Percentiles rank a stretch among this genome's conserved stretches.
Conservation (phyloP, 2,888 invertebrate genomes). For the Syrphus vitripennis region DNA sequence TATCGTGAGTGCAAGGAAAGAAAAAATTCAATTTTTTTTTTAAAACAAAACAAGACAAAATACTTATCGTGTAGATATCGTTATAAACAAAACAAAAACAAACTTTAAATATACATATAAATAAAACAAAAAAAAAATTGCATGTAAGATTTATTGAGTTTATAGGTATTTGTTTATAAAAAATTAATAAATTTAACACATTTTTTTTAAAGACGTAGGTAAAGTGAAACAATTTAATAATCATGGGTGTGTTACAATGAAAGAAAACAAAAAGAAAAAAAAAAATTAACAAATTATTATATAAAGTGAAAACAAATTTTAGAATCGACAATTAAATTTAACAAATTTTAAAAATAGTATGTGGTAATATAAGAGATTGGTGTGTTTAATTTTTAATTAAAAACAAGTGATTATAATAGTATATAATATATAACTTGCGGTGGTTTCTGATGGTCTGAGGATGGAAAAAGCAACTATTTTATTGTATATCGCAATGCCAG, state of each 20-base stretch:
- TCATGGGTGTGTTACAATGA: conserved; percentile 67
- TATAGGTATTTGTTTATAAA: conserved; percentile 48
- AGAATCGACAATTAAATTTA: conserved; percentile 51
- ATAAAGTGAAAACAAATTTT: conserved; percentile 54
- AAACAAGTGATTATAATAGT: conserved; percentile 29
- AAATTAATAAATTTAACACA: conserved; percentile 30
- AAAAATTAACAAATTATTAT: conserved; percentile 17
- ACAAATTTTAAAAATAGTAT: conserved; percentile 42
- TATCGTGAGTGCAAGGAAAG: conserved; percentile 43
- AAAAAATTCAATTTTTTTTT: conserved; percentile 20
- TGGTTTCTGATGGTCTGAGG: conserved; percentile 48
- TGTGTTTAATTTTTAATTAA: conserved; percentile 25
- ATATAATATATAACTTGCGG: conserved; percentile 30
- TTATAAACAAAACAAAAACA: conserved; percentile 43
- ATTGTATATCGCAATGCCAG: conserved; percentile 68
- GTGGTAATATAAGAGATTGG: conserved; percentile 24
- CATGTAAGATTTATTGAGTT: conserved; percentile 61
- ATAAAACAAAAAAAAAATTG: conserved; percentile 31
- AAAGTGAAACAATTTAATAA: conserved; percentile 59
- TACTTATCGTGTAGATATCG: conserved; percentile 56
- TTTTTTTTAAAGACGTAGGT: conserved; percentile 43
- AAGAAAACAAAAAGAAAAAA: conserved; percentile 4
- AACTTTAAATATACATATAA: conserved; percentile 33
- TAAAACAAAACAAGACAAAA: conserved; percentile 1
- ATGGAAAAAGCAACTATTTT: conserved; percentile 38